Evolutionary conservation across 2,797 vertebrate species (phyloP).

Genomic region (Rhodeus uyekii): DNA sequence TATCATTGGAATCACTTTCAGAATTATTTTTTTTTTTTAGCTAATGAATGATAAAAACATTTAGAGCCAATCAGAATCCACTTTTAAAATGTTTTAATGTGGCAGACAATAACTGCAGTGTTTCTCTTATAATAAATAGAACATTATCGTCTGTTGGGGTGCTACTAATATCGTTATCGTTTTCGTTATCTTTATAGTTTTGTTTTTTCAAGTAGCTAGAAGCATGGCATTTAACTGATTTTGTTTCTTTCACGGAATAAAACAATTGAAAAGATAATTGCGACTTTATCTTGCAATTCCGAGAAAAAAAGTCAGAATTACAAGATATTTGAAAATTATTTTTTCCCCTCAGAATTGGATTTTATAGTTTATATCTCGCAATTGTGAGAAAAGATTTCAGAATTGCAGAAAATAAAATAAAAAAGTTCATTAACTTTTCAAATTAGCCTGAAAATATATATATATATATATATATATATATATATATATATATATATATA

Average conservation of each 20-base stretch:
- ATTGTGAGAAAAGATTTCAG: too few relatives aligned
- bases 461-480: too few relatives aligned
- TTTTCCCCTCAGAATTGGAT: too few relatives aligned
- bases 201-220: not conserved
- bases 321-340: too few relatives aligned
- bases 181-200: not conserved
- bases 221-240: not conserved
- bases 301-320: not conserved
- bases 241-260: not conserved
- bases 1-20: not conserved
- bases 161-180: not conserved
- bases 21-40: too few relatives aligned
- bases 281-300: not conserved
- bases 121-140: not conserved
- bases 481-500: too few relatives aligned
- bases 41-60: not conserved
- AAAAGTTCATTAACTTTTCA: too few relatives aligned
- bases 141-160: not conserved
- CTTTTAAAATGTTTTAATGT: not conserved
- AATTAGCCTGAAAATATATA: too few relatives aligned
- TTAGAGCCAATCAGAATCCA: not conserved
- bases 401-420: too few relatives aligned
- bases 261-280: too few relatives aligned
- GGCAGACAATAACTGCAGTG: not conserved
- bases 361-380: too few relatives aligned